phyloP scores from a whole-genome alignment of 1,140 invertebrate genomes.

The Zophobas morio region DNA sequence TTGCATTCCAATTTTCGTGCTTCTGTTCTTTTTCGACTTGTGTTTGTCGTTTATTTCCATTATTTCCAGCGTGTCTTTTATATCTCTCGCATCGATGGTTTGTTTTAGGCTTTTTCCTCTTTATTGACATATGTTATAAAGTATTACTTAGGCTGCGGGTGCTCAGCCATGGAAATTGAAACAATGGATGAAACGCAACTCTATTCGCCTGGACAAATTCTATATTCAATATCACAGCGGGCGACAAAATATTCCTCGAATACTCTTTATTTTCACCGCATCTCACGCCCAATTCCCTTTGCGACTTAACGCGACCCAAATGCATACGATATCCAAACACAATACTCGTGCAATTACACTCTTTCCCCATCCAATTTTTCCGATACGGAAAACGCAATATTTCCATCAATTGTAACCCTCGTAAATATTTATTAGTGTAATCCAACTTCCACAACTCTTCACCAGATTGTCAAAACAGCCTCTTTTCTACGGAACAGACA shows the following conservation, averaged over 20 bases:
- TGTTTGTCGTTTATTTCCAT: constrained; percentile 53
- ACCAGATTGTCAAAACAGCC: constrained; percentile 13
- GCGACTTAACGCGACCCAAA: constrained; percentile 33
- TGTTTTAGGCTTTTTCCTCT: constrained; percentile 43
- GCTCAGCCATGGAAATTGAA: constrained; percentile 48
- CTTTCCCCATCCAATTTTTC: constrained; percentile 11
- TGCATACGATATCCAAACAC: constrained; percentile 33
- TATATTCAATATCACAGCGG: constrained; percentile 41
- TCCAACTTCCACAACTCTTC: constrained; percentile 7
- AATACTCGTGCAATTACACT: constrained; percentile 34
- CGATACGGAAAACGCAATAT: constrained; percentile 30
- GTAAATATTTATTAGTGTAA: constrained; percentile 32
- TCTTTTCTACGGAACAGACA: not conserved
- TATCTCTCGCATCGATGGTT: constrained; percentile 47
- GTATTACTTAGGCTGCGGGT: constrained; percentile 48
- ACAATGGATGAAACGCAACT: constrained; percentile 43
- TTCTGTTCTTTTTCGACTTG: constrained; percentile 44
- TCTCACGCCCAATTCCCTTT: constrained; percentile 29
- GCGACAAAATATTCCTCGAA: constrained; percentile 34
- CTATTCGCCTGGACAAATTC: constrained; percentile 37
- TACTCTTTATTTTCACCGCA: constrained; percentile 34
- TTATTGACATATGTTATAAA: constrained; percentile 52
- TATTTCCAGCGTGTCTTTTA: constrained; percentile 50
- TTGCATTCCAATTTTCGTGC: constrained; percentile 47
- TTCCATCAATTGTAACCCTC: constrained; percentile 18